Evolutionary conservation across 2,888 invertebrate genomes (phyloP), one percentile per base, ranked within the genome.

Genomic region (Tineola bisselliella): DNA sequence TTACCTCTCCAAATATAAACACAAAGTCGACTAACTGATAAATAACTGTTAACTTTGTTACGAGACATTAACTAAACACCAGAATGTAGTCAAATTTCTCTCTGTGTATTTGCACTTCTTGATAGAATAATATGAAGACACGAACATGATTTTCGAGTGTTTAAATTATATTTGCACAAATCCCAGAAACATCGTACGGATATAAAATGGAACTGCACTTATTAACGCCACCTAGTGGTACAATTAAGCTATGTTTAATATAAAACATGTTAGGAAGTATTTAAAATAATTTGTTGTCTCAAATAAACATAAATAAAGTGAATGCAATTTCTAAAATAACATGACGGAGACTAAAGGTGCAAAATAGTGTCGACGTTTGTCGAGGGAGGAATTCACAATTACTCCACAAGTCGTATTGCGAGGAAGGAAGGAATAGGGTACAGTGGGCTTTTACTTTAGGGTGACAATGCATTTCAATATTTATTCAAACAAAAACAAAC

Each of bases 351-450:
- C 25, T 54, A 15, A 58, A 58, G 58, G 58, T 58, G 58, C 58
- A 58, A 58, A 58, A 58, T 58, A 58, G 69, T 70, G 72, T 67
- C 70, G 70, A 69, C 70, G 65, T 62, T 68, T 67, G 65, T 63
- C 65, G 67, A 67, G 65, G 66, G 65, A 63, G 73, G 71, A 74
- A 74, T 75, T 72, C 66, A 66, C 67, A 71, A 73, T 73, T 72
- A 71, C 70, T 60, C 71, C 70, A 66, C 72, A 58, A 58, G 58
- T 58, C 58, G 58, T 58, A 58, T 58, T 58, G 58, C 58, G 54
- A 58, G 58, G 33, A 31, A 58, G 58, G 58, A 58, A 58, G 58
- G 58, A 33, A 58, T 58, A 58, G 31, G 58, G 58, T 58, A 58
- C 4, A 58, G 33, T 58, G 58, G 58, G 58, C 33, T 33, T 25